Evolutionary conservation across 2,113 vertebrate species (phyloP).

Genomic region (Ginglymostoma cirratum): DNA sequence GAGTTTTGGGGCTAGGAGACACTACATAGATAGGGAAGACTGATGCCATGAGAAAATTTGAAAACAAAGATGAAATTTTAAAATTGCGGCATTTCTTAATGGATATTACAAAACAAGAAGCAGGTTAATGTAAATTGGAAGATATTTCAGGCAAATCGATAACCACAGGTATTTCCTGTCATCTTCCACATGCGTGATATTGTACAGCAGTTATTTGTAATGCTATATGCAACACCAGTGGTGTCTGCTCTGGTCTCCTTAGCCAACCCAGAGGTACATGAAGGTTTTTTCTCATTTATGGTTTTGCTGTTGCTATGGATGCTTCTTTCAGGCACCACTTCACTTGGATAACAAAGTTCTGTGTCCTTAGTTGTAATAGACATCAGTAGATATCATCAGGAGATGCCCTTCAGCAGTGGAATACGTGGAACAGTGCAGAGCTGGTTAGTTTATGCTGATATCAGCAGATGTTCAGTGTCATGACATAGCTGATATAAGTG

Average conservation of each 20-base stretch:
- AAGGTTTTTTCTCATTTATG: background rate
- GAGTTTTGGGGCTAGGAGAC: background rate
- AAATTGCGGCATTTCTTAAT: background rate
- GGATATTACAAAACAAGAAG: background rate
- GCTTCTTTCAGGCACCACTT: background rate
- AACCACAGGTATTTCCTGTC: background rate
- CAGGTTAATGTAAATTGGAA: background rate
- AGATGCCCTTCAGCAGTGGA: background rate
- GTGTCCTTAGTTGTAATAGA: background rate
- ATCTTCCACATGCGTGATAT: background rate
- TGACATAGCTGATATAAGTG: background rate
- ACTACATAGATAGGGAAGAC: background rate
- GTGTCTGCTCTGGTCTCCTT: background rate
- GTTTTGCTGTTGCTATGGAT: background rate
- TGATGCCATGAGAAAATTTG: background rate
- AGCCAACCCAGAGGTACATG: background rate
- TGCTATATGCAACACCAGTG: background rate
- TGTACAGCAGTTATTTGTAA: background rate
- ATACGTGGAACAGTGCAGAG: background rate
- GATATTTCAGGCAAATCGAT: background rate
- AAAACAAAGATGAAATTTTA: background rate
- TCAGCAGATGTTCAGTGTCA: constrained; percentile 24
- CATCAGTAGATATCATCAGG: background rate
- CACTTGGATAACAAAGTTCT: background rate
- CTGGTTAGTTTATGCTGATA: background rate